Evolutionary conservation across 2,113 vertebrate genomes (phyloP), one percentile per base, ranked within the genome.

Genomic region (Okapia johnstoni): DNA sequence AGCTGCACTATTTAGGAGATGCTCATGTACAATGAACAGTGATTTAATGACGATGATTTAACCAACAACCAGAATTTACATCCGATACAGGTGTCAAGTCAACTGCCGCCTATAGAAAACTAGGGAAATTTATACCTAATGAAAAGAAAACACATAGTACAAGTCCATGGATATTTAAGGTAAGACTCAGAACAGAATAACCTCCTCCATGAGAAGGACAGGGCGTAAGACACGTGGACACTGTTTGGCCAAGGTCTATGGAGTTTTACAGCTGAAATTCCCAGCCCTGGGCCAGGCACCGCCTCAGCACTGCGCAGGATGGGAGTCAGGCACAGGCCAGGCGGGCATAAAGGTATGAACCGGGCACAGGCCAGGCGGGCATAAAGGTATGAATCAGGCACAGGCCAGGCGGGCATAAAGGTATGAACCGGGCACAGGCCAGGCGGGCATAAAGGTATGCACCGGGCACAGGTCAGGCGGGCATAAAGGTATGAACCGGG

Each of bases 221-320:
- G 36, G n/a, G n/a, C 46, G 28, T 43, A 2, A 87, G 50, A 19
- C 3, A 11, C 10, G 0, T 16, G 16, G 21, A 63, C 60, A 26
- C 16, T 12, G 21, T 25, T 2, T 33, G 48, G 87, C 60, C 21
- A 28, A 9, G 17, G 15, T 14, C 57, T 40, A 13, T 8, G 1
- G 4, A 10, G n/a, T 26, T 23, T 25, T 14, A 55, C 25, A 76
- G 30, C 1, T 13, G 28, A 25, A 1, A 19, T 2, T 36, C 16
- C 80, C 6, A 5, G 80, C 46, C 55, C 10, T 0, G 79, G 63
- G 61, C 4, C 7, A 10, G 73, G 33, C 43, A 1, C 4, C 40
- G 9, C 50, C 14, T 21, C 3, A 43, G n/a, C 28, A 23, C 0
- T 5, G 61, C 54, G 2, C 0, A 28, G 1, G 5, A 36, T 12